phyloP scores from a whole-genome alignment of 1,140 invertebrate species.

The Trigoniulus corallinus region DNA sequence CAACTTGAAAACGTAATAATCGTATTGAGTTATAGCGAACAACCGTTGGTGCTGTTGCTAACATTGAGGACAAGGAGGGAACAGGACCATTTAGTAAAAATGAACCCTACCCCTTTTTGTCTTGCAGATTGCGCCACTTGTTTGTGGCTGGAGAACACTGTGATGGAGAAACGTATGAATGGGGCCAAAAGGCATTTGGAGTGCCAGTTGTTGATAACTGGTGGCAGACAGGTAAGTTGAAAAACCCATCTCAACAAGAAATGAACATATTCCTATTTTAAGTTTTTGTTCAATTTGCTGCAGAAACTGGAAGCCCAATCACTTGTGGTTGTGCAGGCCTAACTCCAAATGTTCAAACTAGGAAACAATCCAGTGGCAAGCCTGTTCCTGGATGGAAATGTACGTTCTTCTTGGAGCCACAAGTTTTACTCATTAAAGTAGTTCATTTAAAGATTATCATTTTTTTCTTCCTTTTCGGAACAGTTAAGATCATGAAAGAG shows the following conservation, averaged over 20 bases:
- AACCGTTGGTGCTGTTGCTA: too few relatives aligned
- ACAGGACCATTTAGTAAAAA: too few relatives aligned
- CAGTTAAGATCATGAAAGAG: slow-evolving; percentile 52
- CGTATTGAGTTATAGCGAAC: too few relatives aligned
- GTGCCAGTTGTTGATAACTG: slow-evolving; percentile 82
- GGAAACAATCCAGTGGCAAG: slow-evolving; percentile 50
- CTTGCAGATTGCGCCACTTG: too few relatives aligned
- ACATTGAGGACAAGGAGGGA: too few relatives aligned
- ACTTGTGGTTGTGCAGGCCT: slow-evolving; percentile 66
- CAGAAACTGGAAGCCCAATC: slow-evolving; percentile 74
- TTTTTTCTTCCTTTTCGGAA: slow-evolving; percentile 12
- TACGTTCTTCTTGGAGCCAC: slow-evolving; percentile 24
- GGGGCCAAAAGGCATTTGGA: slow-evolving; percentile 62
- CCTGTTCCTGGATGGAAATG: slow-evolving; percentile 69
- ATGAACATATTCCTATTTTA: background rate
- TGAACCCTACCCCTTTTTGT: too few relatives aligned
- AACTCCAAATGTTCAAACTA: slow-evolving; percentile 38
- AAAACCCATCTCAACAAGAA: too few relatives aligned
- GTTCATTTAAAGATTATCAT: too few relatives aligned
- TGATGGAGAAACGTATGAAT: slow-evolving; percentile 73
- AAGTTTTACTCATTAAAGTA: background rate
- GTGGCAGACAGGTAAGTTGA: slow-evolving; percentile 64
- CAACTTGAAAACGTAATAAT: too few relatives aligned
- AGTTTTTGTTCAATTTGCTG: slow-evolving; percentile 7
- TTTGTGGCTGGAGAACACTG: slow-evolving; percentile 89